phyloP scores from a whole-genome alignment of 2,888 invertebrate species.

The Pilophorus perplexus region DNA sequence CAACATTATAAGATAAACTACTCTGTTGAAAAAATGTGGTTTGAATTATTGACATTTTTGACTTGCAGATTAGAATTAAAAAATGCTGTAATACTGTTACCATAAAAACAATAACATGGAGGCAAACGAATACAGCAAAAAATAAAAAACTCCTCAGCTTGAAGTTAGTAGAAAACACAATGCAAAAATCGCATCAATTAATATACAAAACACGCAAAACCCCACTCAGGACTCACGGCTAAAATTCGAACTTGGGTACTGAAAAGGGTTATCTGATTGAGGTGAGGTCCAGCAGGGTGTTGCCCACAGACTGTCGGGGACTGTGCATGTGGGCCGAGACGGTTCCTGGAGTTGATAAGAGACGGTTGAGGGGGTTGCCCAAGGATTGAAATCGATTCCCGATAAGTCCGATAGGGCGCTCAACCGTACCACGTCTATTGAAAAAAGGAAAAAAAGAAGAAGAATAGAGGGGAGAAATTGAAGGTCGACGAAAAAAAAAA shows the following conservation, averaged over 20 bases:
- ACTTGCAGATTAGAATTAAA: too few species aligned
- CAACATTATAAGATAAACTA: too few species aligned
- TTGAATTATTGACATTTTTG: too few species aligned
- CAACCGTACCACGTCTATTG: slow-evolving; percentile 17
- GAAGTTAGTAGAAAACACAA: background rate
- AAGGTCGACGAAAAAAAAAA: slow-evolving; percentile 8
- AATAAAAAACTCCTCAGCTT: too few species aligned
- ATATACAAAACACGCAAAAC: background rate
- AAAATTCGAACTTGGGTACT: slow-evolving; percentile 12
- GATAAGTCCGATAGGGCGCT: slow-evolving; percentile 33
- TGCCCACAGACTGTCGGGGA: background rate
- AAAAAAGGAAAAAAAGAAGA: too few species aligned
- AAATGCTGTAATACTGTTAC: too few species aligned
- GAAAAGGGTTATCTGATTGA: background rate
- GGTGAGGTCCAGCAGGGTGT: background rate
- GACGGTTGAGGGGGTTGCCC: too few species aligned
- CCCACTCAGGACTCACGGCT: slow-evolving; percentile 15
- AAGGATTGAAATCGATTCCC: slow-evolving; percentile 40
- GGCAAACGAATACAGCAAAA: too few species aligned
- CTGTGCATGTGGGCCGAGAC: background rate
- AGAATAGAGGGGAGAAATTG: too few species aligned
- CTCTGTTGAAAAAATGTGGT: too few species aligned
- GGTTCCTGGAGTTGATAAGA: slow-evolving; percentile 16
- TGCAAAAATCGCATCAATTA: too few species aligned
- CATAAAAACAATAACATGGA: too few species aligned